Evolutionary conservation across 1,140 invertebrate species (phyloP).

Genomic region (Ips nitidus): DNA sequence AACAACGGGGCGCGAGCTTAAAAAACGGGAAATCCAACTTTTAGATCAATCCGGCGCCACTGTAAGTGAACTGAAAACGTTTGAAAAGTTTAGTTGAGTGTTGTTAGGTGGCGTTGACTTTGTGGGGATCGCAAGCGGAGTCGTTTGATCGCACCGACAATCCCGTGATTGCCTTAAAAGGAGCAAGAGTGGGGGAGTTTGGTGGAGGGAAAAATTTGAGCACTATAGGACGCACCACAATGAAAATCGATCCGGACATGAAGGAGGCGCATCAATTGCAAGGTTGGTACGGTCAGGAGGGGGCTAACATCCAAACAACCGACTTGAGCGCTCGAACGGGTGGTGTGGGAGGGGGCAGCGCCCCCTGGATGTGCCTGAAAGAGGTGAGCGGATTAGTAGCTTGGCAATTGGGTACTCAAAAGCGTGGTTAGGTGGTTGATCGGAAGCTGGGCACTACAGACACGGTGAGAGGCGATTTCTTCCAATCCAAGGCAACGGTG

Average conservation of each 20-base stretch:
- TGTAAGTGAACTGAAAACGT: slow-evolving; percentile 56
- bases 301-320: slow-evolving; percentile 60
- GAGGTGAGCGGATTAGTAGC: slow-evolving; percentile 57
- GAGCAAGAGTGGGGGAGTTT: slow-evolving; percentile 72
- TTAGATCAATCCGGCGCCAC: slow-evolving; percentile 82
- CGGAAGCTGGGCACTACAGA: slow-evolving; percentile 19
- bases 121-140: slow-evolving; percentile 83
- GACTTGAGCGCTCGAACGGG: slow-evolving; percentile 65
- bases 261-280: slow-evolving; percentile 81
- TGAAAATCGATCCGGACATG: slow-evolving; percentile 87
- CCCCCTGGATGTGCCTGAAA: slow-evolving; percentile 69
- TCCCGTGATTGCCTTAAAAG: slow-evolving; percentile 84
- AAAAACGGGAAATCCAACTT: slow-evolving; percentile 85
- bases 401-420: background rate
- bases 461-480: slow-evolving; percentile 66
- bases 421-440: slow-evolving; percentile 16
- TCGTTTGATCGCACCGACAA: slow-evolving; percentile 75
- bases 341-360: slow-evolving; percentile 52
- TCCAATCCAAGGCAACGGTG: slow-evolving; percentile 68
- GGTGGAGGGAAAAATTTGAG: slow-evolving; percentile 72
- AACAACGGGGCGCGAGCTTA: slow-evolving; percentile 78
- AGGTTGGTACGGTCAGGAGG: slow-evolving; percentile 74
- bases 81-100: background rate
- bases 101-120: slow-evolving; percentile 62
- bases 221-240: slow-evolving; percentile 58